phyloP scores from a whole-genome alignment of 2,797 vertebrate species.

The Lemur catta region DNA sequence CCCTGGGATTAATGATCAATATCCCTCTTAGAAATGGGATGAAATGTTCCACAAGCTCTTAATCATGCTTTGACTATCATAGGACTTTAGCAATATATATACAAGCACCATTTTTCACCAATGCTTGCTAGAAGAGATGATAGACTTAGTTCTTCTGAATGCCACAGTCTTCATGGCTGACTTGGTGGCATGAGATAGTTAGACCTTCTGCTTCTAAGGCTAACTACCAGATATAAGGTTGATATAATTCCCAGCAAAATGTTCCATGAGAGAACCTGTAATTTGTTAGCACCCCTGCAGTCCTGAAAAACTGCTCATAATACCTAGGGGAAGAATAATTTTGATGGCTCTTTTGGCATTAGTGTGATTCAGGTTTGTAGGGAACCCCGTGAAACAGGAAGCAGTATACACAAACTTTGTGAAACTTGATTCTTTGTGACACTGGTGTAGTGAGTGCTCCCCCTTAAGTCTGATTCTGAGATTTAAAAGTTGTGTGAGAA shows the following conservation, averaged over 20 bases:
- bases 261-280: neutral
- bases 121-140: neutral
- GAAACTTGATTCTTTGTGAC: neutral
- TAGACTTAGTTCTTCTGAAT: neutral
- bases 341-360: neutral
- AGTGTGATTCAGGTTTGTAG: neutral
- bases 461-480: neutral
- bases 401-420: neutral
- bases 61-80: neutral
- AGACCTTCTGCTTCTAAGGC: neutral
- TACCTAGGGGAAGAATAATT: neutral
- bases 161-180: neutral
- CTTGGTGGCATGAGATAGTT: neutral
- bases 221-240: neutral
- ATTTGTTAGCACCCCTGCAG: neutral
- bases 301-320: neutral
- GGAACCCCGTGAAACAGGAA: neutral
- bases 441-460: neutral
- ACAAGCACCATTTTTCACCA: neutral
- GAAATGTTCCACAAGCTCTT: neutral
- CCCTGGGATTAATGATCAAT: neutral
- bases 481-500: neutral
- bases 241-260: neutral
- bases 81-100: neutral
- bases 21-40: neutral